Conservation (phyloP, 2,113 vertebrate species). For the Python bivittatus region DNA sequence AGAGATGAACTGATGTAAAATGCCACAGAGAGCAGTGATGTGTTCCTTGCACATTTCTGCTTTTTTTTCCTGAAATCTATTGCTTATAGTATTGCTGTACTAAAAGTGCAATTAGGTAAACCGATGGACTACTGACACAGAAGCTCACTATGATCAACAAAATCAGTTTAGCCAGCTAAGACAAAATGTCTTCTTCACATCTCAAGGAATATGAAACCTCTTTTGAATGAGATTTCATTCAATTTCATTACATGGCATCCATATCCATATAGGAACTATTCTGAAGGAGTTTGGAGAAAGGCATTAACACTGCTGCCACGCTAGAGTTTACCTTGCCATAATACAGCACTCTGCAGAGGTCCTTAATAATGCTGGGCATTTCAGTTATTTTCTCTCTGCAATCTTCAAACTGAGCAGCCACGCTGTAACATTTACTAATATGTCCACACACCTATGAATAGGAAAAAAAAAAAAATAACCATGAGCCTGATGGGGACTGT, state of each 20-base stretch:
- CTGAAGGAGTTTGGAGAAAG: background rate
- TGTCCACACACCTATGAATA: slow-evolving; percentile 90
- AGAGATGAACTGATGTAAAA: background rate
- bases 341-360: slow-evolving; percentile 92
- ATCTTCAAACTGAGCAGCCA: slow-evolving; percentile 97
- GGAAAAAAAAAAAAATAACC: rapidly evolving
- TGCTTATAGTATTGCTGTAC: background rate
- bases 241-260: background rate
- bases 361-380: slow-evolving; percentile 92
- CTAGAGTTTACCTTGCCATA: slow-evolving; percentile 86
- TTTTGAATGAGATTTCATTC: background rate
- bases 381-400: slow-evolving; percentile 98
- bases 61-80: background rate
- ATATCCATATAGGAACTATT: background rate
- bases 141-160: background rate
- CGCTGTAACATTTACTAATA: slow-evolving; percentile 94
- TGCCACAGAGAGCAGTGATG: background rate
- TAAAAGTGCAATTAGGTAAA: background rate
- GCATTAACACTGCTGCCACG: background rate
- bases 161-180: background rate
- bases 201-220: background rate
- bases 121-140: background rate
- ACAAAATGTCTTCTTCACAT: background rate
- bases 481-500: background rate
- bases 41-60: background rate